Conservation (phyloP, 2,113 vertebrate species). For the Aptenodytes forsteri region DNA sequence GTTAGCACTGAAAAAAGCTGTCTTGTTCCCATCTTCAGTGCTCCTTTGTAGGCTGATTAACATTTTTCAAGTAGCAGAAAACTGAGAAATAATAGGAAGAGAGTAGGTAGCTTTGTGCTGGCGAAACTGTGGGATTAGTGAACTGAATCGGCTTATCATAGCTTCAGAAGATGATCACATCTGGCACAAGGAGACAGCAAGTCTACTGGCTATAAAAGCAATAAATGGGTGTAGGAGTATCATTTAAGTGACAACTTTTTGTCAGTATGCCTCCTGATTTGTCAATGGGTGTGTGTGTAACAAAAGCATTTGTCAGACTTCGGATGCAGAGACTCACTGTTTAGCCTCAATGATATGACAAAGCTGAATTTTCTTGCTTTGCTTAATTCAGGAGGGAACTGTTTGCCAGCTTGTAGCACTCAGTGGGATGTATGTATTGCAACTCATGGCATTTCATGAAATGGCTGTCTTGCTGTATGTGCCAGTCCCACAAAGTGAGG, state of each 20-base stretch:
- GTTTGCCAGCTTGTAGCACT: neutral
- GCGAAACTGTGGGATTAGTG: neutral
- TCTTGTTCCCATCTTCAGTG: fast-evolving
- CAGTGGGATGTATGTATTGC: neutral
- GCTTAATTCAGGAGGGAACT: neutral
- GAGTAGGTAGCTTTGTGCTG: neutral
- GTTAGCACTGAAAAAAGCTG: neutral
- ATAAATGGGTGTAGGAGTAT: neutral
- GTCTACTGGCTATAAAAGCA: neutral
- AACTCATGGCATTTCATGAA: neutral
- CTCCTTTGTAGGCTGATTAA: fast-evolving
- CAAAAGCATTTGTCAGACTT: neutral
- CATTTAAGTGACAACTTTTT: neutral
- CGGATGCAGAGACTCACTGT: fast-evolving
- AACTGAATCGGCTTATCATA: fast-evolving
- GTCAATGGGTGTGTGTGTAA: neutral
- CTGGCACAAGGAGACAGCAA: neutral
- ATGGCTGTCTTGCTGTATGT: neutral
- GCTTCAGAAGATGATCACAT: neutral
- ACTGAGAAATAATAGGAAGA: neutral
- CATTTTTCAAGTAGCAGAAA: neutral
- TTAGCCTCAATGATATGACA: neutral
- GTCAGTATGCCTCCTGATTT: fast-evolving
- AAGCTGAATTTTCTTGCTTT: neutral
- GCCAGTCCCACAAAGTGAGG: neutral